Conservation (phyloP, 2,113 vertebrate species). For the Rhinopomastus cyanomelas region DNA sequence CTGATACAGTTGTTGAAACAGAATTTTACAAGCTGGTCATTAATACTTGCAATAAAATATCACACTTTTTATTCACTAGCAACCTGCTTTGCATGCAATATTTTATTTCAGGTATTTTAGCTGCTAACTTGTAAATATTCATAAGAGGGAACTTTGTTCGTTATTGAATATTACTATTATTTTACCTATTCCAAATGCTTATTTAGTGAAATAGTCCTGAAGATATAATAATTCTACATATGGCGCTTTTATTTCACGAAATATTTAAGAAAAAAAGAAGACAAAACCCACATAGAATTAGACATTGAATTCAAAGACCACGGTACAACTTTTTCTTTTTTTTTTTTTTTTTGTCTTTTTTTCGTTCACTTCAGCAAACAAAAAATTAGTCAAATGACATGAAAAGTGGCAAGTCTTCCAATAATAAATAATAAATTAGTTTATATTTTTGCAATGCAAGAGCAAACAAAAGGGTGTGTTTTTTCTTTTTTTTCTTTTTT, state of each 20-base stretch:
- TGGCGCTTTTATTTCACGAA: conserved; percentile 84
- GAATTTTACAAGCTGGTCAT: conserved; percentile 67
- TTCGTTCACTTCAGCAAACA: conserved; percentile 91
- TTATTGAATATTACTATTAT: conserved; percentile 56
- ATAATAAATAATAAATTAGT: conserved; percentile 99
- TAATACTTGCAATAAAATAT: conserved; percentile 72
- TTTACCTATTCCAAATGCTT: conserved; percentile 82
- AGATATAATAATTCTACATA: conserved; percentile 84
- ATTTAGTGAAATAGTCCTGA: conserved; percentile 87
- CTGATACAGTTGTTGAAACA: conserved; percentile 60
- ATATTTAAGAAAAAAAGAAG: conserved; percentile 76
- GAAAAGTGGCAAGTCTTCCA: conserved; percentile 94
- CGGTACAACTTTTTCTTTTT: conserved; percentile 76
- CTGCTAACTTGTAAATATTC: conserved; percentile 72
- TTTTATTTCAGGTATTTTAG: conserved; percentile 72
- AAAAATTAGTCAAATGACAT: conserved; percentile 84
- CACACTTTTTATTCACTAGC: conserved; percentile 45
- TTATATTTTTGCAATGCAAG: conserved; percentile 92
- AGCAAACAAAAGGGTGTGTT: conserved; percentile 82
- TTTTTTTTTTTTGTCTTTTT: conserved; percentile 11
- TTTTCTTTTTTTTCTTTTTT: conserved; percentile 43
- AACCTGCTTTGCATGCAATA: conserved; percentile 63
- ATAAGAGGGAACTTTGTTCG: conserved; percentile 72
- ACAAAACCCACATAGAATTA: conserved; percentile 80
- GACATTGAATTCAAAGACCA: conserved; percentile 88